Evolutionary conservation across 2,888 invertebrate genomes (phyloP).

Genomic region (Orthonevra nobilis): DNA sequence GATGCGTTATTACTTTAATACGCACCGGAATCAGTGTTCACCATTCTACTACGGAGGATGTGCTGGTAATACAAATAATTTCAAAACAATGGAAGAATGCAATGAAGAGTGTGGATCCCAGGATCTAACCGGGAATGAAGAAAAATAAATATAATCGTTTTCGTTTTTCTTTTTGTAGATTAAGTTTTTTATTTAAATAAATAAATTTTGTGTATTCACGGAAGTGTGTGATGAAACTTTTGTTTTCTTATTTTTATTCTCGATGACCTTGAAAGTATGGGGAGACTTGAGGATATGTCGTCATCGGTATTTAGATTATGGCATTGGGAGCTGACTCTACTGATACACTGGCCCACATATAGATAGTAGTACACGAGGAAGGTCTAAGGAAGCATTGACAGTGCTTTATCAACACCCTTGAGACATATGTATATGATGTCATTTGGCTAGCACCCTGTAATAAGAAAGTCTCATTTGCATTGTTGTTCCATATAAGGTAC

Average conservation of each 20-base stretch:
- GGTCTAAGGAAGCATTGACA: slow-evolving; percentile 36
- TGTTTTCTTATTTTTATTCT: slow-evolving; percentile 13
- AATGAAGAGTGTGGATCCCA: slow-evolving; percentile 71
- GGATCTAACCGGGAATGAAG: too few relatives aligned
- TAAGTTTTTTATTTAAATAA: slow-evolving; percentile 34
- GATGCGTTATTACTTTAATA: slow-evolving; percentile 88
- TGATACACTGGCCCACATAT: too few relatives aligned
- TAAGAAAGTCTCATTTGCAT: background rate
- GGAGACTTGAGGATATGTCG: slow-evolving; percentile 17
- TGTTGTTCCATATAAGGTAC: background rate
- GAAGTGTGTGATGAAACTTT: slow-evolving; percentile 19
- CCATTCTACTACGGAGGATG: slow-evolving; percentile 88
- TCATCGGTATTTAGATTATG: slow-evolving; percentile 34
- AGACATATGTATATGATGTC: slow-evolving; percentile 12
- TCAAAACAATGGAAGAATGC: slow-evolving; percentile 84
- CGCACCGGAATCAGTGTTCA: slow-evolving; percentile 81
- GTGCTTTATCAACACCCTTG: slow-evolving; percentile 7
- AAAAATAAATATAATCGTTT: too few relatives aligned
- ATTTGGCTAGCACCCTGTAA: slow-evolving; percentile 8
- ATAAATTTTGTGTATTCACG: slow-evolving; percentile 15
- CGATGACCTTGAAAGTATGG: slow-evolving; percentile 40
- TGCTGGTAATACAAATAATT: slow-evolving; percentile 89
- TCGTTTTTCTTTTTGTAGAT: too few relatives aligned
- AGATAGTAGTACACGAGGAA: background rate
- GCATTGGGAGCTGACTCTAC: slow-evolving; percentile 17